These are phyloP conservation scores for Stenchaetothrips biformis DNA, from an alignment of 2,888 invertebrate genomes.

Conservation along the genomic window DNA sequence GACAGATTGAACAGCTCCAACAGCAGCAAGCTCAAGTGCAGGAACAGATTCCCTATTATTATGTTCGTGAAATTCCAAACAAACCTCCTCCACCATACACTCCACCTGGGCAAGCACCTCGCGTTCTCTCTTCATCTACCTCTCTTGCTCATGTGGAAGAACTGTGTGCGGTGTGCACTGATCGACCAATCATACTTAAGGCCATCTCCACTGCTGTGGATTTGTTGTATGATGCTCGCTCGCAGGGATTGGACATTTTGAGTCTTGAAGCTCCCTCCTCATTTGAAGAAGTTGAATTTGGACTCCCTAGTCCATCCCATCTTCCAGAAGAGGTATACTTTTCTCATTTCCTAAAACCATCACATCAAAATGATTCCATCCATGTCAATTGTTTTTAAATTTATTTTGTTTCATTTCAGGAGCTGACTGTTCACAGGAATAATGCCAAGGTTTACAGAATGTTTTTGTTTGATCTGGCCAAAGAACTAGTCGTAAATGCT, in stretches of 20 bases:
- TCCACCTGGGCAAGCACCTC: constrained; percentile 49
- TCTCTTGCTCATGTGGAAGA: not conserved
- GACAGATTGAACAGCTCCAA: constrained; percentile 57
- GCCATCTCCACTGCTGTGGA: not conserved
- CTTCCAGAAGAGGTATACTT: not conserved
- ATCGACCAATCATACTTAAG: not conserved
- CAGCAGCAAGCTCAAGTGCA: constrained; percentile 47
- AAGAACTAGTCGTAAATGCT: constrained; percentile 54
- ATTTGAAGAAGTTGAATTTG: not conserved
- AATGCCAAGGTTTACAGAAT: constrained; percentile 50
- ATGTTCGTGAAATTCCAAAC: constrained; percentile 63
- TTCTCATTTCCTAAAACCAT: too few relatives aligned
- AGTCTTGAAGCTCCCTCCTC: not conserved
- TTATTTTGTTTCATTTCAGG: not conserved
- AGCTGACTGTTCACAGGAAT: not conserved
- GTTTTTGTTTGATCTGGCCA: constrained; percentile 59
- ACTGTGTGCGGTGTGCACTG: not conserved
- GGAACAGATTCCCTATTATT: constrained; percentile 53
- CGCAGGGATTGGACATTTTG: not conserved
- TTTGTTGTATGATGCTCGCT: not conserved
- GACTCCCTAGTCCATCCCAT: constrained; percentile 2
- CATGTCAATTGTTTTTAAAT: too few relatives aligned
- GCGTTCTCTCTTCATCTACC: not conserved
- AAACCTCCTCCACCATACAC: constrained; percentile 73
- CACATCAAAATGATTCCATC: too few relatives aligned